Base-by-base conservation (phyloP, 2,113 vertebrate genomes). In the Misgurnus mizolepis region DNA sequence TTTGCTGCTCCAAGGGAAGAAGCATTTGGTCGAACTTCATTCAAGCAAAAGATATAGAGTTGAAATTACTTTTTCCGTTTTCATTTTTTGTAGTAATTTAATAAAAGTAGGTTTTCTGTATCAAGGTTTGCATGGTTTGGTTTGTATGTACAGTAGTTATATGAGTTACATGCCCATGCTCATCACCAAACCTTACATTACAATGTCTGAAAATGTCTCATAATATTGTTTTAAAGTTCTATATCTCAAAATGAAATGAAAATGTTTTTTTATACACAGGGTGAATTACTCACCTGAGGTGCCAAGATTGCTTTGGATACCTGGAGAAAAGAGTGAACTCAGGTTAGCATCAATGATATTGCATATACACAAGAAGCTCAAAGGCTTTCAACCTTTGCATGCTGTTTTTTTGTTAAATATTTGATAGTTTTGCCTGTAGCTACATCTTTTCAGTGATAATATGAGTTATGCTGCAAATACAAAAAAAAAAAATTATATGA, bases 1-100 rank as follows among this genome's bases (percentile, higher is more conserved):
- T 97, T 98, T 94, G 96, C 95, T 94, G 96, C 95, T 93, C 97
- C 97, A 93, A 98, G 96, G 92, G 96, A 99, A 92, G 97, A 98
- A 91, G 95, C 95, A 94, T 97, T 99, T 94, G 94, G 95, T 94
- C 94, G 95, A 95, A 96, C 97, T 99, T 96, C 91, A 93, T 93
- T 88, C 88, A 92, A 87, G 93, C 87, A 88, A 94, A 93, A 96
- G 89, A 96, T 91, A 94, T 93, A 88, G 95, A 34, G 85, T 87
- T 77, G 22, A 22, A 72, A 83, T 76, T 90, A 91, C 40, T 53
- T 17, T 58, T 18, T 34, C 27, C 27, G 7, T 17, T 50, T 0
- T 53, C 45, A 89, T 90, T 92, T 92, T 91, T 94, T 93, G 83
- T 78, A 18, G 12, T 56, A 5, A 53, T 53, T 53, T 53, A 53